Evolutionary conservation across 2,113 vertebrate species (phyloP).

Genomic region (Fukomys damarensis): DNA sequence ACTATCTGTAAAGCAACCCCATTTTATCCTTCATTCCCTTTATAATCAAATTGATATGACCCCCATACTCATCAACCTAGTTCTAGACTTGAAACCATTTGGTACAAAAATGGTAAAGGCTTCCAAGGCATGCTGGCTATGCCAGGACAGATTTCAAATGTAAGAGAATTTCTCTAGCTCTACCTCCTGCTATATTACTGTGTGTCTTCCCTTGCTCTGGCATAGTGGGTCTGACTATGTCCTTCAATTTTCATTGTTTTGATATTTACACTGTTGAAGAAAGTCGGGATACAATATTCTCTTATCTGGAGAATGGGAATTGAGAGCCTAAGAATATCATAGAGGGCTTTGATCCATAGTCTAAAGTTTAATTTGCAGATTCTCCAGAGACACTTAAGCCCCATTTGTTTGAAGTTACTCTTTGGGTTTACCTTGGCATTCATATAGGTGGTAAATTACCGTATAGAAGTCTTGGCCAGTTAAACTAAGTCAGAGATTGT

Average conservation of each 20-base stretch:
- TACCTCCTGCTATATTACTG: not conserved
- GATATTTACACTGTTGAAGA: not conserved
- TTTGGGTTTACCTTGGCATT: constrained; percentile 19
- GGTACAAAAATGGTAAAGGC: not conserved
- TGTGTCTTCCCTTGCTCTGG: not conserved
- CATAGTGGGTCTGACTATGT: not conserved
- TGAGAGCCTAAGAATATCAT: not conserved
- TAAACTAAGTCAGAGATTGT: constrained; percentile 13
- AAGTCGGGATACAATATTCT: not conserved
- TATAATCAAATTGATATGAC: not conserved
- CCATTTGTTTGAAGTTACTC: not conserved
- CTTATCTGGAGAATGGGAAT: not conserved
- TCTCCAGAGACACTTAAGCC: not conserved
- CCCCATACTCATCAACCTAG: not conserved
- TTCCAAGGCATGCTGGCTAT: not conserved
- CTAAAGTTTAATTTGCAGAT: not conserved
- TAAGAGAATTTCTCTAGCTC: not conserved
- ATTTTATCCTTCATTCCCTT: not conserved
- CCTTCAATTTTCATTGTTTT: not conserved
- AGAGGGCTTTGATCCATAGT: not conserved
- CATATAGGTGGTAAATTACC: not conserved
- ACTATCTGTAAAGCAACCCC: not conserved
- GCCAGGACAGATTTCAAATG: not conserved
- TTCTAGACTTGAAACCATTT: not conserved
- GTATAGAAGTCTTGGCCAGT: not conserved